Percentiles rank a stretch among this genome's conserved stretches.
Conservation (phyloP, 2,113 vertebrate genomes). For the Solea senegalensis region DNA sequence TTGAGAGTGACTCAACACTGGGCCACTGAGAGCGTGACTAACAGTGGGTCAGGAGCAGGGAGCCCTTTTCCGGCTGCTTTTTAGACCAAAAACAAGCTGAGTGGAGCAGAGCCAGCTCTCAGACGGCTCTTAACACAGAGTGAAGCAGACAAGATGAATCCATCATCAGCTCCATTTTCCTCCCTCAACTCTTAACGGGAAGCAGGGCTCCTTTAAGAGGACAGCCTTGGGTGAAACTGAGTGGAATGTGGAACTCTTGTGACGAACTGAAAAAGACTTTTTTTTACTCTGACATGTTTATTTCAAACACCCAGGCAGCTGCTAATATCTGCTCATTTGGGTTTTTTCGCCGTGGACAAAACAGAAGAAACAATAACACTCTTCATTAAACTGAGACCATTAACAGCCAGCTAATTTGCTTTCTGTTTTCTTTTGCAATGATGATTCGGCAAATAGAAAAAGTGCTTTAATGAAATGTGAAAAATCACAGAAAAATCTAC, state of each 20-base stretch:
- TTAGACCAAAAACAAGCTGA: constrained; percentile 55
- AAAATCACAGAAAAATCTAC: not conserved
- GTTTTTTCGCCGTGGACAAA: not conserved
- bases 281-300: constrained; percentile 29
- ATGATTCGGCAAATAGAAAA: not conserved
- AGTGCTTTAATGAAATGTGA: not conserved
- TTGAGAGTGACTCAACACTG: constrained; percentile 88
- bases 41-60: constrained; percentile 83
- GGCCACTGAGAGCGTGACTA: constrained; percentile 86
- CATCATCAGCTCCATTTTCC: constrained; percentile 69
- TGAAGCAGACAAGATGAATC: constrained; percentile 74
- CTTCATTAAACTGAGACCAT: not conserved
- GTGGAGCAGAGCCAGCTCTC: constrained; percentile 21
- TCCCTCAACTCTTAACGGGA: constrained; percentile 41
- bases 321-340: constrained; percentile 7
- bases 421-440: not conserved
- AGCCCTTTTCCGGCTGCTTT: constrained; percentile 66
- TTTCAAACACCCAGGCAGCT: constrained; percentile 24
- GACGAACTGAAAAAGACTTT: constrained; percentile 39
- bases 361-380: not conserved
- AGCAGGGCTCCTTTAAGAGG: constrained; percentile 40
- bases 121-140: constrained; percentile 41
- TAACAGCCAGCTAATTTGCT: not conserved
- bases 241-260: constrained; percentile 53
- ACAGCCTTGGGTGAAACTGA: constrained; percentile 10